Evolutionary conservation across 2,113 vertebrate genomes (phyloP).

Genomic region (Isurus oxyrinchus): DNA sequence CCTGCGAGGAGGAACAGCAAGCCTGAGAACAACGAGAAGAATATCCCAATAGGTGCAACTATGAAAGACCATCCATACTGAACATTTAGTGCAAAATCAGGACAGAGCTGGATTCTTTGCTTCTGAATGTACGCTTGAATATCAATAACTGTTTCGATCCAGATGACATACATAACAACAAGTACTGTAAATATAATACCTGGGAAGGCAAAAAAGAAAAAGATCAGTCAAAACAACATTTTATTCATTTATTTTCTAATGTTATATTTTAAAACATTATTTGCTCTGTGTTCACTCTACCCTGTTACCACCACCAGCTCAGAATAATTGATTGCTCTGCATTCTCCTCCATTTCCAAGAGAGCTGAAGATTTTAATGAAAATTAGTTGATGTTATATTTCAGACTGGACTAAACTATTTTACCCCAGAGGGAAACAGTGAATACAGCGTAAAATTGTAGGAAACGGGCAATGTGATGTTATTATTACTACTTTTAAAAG

Average conservation of each 20-base stretch:
- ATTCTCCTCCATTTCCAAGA: background rate
- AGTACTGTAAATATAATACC: conserved; percentile 78
- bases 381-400: background rate
- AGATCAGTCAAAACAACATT: background rate
- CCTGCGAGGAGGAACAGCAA: conserved; percentile 83
- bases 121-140: conserved; percentile 62
- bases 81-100: conserved; percentile 61
- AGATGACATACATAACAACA: conserved; percentile 73
- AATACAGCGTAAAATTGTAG: background rate
- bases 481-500: background rate
- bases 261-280: background rate
- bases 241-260: background rate
- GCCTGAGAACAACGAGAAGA: conserved; percentile 81
- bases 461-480: background rate
- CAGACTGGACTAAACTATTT: background rate
- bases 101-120: conserved; percentile 58
- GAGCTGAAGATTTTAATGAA: background rate
- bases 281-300: background rate
- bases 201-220: conserved; percentile 50
- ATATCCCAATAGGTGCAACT: conserved; percentile 77
- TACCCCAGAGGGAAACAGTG: background rate
- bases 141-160: conserved; percentile 76
- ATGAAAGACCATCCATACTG: conserved; percentile 88
- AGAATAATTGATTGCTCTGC: background rate
- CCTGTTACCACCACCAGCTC: background rate